Conservation (phyloP, 2,888 invertebrate genomes). For the Linnaemya vulpina region DNA sequence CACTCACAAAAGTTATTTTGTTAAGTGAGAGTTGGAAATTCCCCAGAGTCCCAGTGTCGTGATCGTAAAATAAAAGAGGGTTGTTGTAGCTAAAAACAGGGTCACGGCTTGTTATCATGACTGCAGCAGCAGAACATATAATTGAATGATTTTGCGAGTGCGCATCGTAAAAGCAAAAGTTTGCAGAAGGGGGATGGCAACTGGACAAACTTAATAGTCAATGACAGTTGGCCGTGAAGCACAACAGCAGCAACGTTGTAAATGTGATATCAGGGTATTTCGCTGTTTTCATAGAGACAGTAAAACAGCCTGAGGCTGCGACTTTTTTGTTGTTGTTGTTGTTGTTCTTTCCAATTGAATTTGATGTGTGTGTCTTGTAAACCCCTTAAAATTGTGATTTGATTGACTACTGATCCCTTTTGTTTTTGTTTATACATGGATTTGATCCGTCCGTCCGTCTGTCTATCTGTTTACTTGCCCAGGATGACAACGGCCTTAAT, state of each 20-base stretch:
- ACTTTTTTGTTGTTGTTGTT: slow-evolving; percentile 31
- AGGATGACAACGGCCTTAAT: slow-evolving; percentile 69
- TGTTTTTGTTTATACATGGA: slow-evolving; percentile 65
- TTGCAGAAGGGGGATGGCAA: slow-evolving; percentile 13
- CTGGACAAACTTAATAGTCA: slow-evolving; percentile 44
- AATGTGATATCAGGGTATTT: slow-evolving; percentile 27
- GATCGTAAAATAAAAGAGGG: slow-evolving; percentile 58
- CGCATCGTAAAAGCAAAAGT: slow-evolving; percentile 43
- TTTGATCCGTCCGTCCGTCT: too few species aligned
- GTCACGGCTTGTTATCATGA: slow-evolving; percentile 43
- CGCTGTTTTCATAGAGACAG: slow-evolving; percentile 6
- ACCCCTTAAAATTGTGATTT: slow-evolving; percentile 80
- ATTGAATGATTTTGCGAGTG: slow-evolving; percentile 65
- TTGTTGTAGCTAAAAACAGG: slow-evolving; percentile 45
- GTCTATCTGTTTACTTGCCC: slow-evolving; percentile 45
- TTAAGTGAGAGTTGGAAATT: slow-evolving; percentile 63
- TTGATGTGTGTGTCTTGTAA: slow-evolving; percentile 71
- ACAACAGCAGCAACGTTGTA: slow-evolving; percentile 45
- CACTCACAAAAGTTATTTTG: slow-evolving; percentile 17
- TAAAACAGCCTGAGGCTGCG: slow-evolving; percentile 58
- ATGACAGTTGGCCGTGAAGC: slow-evolving; percentile 71
- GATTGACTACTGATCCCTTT: slow-evolving; percentile 79
- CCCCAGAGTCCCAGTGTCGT: slow-evolving; percentile 59
- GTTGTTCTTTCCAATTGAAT: slow-evolving; percentile 53
- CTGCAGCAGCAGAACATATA: slow-evolving; percentile 30